These are phyloP conservation scores for Drosophila formosana DNA, from an alignment of 2,888 invertebrate genomes.

Conservation along the genomic window DNA sequence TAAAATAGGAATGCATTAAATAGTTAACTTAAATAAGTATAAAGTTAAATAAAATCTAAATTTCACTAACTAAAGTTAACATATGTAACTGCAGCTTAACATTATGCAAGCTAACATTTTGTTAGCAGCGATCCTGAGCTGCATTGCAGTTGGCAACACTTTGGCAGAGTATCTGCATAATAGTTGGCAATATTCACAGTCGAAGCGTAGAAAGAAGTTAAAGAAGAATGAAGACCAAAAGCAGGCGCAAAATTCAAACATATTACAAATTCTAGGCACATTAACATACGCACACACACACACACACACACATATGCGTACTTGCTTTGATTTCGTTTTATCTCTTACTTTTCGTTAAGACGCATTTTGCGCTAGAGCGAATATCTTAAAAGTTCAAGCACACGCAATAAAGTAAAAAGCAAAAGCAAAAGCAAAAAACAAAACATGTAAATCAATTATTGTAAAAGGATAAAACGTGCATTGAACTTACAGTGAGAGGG, in stretches of 20 bases:
- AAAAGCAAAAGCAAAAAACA: constrained; percentile 26
- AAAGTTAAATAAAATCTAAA: too few relatives aligned
- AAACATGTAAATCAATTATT: constrained; percentile 64
- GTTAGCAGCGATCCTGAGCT: background rate
- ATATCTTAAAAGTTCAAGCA: constrained; percentile 78
- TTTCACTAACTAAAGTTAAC: background rate
- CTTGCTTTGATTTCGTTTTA: constrained; percentile 19
- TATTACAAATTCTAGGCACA: constrained; percentile 75
- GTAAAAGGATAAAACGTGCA: constrained; percentile 74
- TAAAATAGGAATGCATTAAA: too few relatives aligned
- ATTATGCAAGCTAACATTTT: background rate
- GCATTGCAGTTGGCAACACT: background rate
- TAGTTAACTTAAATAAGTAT: too few relatives aligned
- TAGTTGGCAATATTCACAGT: background rate
- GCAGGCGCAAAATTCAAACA: constrained; percentile 47
- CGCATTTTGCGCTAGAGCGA: constrained; percentile 73
- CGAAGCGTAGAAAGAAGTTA: background rate
- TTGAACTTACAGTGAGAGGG: constrained; percentile 52
- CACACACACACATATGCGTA: background rate
- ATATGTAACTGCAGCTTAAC: background rate
- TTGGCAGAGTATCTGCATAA: background rate
- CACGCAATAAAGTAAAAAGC: constrained; percentile 40
- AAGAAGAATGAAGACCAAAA: constrained; percentile 24
- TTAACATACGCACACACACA: constrained; percentile 50
- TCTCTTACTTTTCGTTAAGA: constrained; percentile 53